These are phyloP conservation scores for Falco biarmicus DNA, from an alignment of 2,797 vertebrate genomes.

Conservation along the genomic window DNA sequence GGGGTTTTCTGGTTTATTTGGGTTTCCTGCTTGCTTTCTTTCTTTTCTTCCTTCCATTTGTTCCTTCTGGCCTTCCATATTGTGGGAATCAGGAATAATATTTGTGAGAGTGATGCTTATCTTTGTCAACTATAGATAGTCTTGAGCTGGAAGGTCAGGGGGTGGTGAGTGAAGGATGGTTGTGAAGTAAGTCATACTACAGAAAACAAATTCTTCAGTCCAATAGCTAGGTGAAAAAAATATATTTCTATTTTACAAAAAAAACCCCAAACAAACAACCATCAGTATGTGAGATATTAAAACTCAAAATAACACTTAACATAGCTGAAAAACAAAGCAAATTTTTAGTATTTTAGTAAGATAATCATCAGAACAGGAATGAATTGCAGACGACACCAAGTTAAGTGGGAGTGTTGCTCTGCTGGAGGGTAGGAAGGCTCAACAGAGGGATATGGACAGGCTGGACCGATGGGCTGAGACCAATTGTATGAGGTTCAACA, in stretches of 20 bases:
- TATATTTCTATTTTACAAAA: neutral
- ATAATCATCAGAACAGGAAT: neutral
- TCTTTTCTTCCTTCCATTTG: neutral
- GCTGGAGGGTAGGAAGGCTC: accelerated
- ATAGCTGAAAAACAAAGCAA: neutral
- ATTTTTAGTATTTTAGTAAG: neutral
- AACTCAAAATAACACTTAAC: neutral
- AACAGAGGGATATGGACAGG: accelerated
- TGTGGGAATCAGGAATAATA: neutral
- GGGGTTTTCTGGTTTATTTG: neutral
- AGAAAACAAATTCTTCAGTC: neutral
- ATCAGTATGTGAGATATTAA: neutral
- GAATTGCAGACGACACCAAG: neutral
- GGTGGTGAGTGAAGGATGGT: accelerated
- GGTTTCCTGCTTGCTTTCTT: neutral
- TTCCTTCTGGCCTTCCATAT: neutral
- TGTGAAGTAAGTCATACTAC: neutral
- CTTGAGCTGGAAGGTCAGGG: neutral
- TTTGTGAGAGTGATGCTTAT: neutral
- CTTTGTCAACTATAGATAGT: neutral
- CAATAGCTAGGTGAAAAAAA: neutral
- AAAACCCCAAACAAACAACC: neutral
- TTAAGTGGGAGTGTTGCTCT: neutral
- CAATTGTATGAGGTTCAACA: neutral
- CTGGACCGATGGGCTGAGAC: neutral